Percentiles rank a stretch among this genome's conserved stretches.
These are phyloP conservation scores for Atherinosoma microstoma DNA, from an alignment of 2,797 vertebrate genomes.

Conservation along the genomic window DNA sequence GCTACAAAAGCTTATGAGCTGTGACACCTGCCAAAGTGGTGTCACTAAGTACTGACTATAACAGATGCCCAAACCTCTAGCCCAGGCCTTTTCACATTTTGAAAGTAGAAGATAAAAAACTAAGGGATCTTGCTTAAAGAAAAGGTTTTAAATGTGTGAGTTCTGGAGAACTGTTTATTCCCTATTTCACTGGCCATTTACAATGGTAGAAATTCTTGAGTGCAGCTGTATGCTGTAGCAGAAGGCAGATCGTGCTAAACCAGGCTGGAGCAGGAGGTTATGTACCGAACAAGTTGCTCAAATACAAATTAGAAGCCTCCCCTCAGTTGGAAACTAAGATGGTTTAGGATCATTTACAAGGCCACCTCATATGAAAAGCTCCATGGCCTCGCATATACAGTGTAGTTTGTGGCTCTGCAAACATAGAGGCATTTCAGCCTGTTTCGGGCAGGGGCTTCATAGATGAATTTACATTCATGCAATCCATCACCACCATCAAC, in stretches of 20 bases:
- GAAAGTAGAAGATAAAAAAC: not conserved
- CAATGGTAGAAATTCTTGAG: not conserved
- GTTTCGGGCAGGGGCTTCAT: slow-evolving; percentile 18
- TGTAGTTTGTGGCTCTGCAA: slow-evolving; percentile 24
- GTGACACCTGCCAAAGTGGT: not conserved
- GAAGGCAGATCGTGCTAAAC: not conserved
- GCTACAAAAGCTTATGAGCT: slow-evolving; percentile 3
- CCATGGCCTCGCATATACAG: not conserved
- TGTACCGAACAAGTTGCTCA: not conserved
- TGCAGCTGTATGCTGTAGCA: not conserved
- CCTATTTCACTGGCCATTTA: not conserved
- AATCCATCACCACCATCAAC: slow-evolving; percentile 78
- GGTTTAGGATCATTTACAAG: not conserved
- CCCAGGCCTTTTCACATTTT: not conserved
- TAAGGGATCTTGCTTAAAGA: not conserved
- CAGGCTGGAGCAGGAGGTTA: not conserved
- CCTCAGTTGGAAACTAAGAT: not conserved
- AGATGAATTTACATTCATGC: slow-evolving; percentile 67
- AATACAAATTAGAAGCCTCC: not conserved
- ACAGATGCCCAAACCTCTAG: not conserved
- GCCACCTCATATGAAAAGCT: not conserved
- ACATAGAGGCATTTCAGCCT: slow-evolving; percentile 33
- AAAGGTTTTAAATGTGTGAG: not conserved
- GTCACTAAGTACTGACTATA: not conserved
- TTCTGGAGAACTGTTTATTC: not conserved